Percentiles rank a stretch among this genome's conserved stretches.
phyloP scores from a whole-genome alignment of 2,888 invertebrate genomes.

The Himalopsyche japonica region DNA sequence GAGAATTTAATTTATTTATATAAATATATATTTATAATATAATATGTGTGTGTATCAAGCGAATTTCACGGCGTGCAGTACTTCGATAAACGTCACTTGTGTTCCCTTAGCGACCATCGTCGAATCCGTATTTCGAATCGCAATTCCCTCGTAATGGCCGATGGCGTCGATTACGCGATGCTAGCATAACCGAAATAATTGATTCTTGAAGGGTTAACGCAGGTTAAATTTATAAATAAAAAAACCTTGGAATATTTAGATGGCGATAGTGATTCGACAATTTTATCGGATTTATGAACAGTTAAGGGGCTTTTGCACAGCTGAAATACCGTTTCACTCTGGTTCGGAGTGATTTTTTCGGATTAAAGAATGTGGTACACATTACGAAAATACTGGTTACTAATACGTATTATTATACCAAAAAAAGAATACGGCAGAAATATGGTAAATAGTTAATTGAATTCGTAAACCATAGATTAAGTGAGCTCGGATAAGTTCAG shows the following conservation, averaged over 20 bases:
- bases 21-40: no score
- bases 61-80: no score
- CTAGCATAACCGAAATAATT: not conserved
- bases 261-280: not conserved
- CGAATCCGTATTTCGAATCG: no score
- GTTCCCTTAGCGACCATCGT: no score
- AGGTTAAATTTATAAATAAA: not conserved
- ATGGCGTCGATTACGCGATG: not conserved
- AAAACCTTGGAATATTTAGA: not conserved
- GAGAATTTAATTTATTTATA: no score
- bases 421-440: not conserved
- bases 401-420: not conserved
- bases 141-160: not conserved
- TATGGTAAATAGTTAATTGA: no score
- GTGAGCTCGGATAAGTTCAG: no score
- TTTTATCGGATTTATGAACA: not conserved
- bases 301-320: no score
- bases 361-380: not conserved
- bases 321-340: not conserved
- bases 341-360: not conserved
- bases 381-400: not conserved
- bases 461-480: no score
- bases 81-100: no score
- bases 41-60: no score
- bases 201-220: not conserved